Evolutionary conservation across 2,888 invertebrate genomes (phyloP), one percentile per base, ranked within the genome.

Genomic region (Nysson spinosus): DNA sequence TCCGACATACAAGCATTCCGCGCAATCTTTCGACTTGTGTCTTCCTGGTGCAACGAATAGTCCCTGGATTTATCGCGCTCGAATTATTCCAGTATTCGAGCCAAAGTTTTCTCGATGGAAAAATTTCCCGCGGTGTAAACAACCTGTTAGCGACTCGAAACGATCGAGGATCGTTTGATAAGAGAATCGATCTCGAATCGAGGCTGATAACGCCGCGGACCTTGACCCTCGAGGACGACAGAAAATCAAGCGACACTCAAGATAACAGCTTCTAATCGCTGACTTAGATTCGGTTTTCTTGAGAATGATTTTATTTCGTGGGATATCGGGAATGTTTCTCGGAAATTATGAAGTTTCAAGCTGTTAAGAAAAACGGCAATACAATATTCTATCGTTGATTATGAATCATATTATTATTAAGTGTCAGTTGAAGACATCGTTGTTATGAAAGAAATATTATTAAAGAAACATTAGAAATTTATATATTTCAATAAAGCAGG

Each of bases 101-200:
- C n/a, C n/a, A n/a, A n/a, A n/a, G n/a, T 24, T 24, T 32, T 12
- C 1, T 32, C 32, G 32, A 9, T 32, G 6, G 35, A 35, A 35
- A 35, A 35, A 28, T 12, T 3, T 3, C 4, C 2, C 4, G 4
- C 12, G 14, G 6, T 7, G 16, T 34, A 40, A 32, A 26, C 12
- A 57, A 39, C 9, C 16, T 24, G 28, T 30, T 1, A 9, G 17
- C 7, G 5, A 3, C 16, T 9, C n/a, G 20, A n/a, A 12, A 16
- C 24, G 63, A 63, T 57, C 51, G 14, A 4, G 47, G 16, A 64
- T 62, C 37, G 26, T 19, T n/a, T 11, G 67, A 67, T 64, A 62
- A 55, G 9, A 3, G 5, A 24, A 54, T 68, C 26, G 54, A 62
- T 64, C 12, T 4, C 42, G 7, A 34, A 50, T 39, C 22, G 16